phyloP scores from a whole-genome alignment of 1,140 invertebrate genomes.

The Pteromalus puparum region DNA sequence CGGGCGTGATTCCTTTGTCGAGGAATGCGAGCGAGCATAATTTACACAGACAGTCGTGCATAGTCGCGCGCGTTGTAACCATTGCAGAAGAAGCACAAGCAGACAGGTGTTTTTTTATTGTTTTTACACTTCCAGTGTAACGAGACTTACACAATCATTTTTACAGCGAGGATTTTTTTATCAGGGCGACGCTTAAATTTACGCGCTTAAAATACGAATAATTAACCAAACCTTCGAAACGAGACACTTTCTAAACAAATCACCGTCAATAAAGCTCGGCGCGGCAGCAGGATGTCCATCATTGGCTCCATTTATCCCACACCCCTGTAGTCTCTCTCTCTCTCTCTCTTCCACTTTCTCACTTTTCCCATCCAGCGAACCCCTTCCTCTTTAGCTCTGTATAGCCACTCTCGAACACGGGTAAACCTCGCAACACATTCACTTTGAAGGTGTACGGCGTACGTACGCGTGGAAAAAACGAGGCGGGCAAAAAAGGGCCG shows the following conservation, averaged over 20 bases:
- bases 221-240: background rate
- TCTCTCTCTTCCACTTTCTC: background rate
- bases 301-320: background rate
- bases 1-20: background rate
- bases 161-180: too few relatives aligned
- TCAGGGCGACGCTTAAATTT: too few relatives aligned
- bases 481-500: background rate
- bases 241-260: background rate
- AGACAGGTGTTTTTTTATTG: background rate
- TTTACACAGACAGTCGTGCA: background rate
- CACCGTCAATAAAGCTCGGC: background rate
- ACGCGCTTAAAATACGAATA: too few relatives aligned
- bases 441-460: slow-evolving; percentile 7
- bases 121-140: background rate
- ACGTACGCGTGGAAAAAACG: too few relatives aligned
- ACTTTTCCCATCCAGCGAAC: background rate
- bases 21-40: background rate
- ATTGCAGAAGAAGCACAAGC: background rate
- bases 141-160: too few relatives aligned
- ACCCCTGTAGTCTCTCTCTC: background rate
- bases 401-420: background rate
- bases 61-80: background rate
- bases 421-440: slow-evolving; percentile 23
- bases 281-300: background rate
- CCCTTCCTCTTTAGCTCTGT: background rate